Evolutionary conservation across 2,797 vertebrate genomes (phyloP), one percentile per base, ranked within the genome.

Genomic region (Arnoldichthys spilopterus): DNA sequence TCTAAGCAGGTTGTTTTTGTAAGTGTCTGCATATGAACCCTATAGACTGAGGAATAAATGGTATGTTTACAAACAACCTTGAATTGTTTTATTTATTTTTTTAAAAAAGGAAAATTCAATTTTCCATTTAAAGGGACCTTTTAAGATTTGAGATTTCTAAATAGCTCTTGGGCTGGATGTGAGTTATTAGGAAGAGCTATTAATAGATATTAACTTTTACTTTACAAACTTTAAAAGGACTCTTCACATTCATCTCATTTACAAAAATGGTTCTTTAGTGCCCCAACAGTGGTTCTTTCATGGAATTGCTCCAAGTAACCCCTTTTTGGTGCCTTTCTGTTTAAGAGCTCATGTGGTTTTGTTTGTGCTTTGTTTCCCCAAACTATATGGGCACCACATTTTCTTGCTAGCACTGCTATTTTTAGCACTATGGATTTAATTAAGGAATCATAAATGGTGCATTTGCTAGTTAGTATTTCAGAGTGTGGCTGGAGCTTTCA

Each of bases 391-490:
- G 54, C 34, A 7, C 63, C 28, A 70, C 18, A 51, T 56, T 56
- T 79, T 43, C 37, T 34, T 24, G 32, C 32, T 34, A 43, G 43
- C 26, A 13, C 43, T 24, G 64, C 69, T 80, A 76, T 80, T 80
- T 80, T 76, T 76, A 71, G 72, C 66, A 34, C 34, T 61, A 45
- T 62, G 45, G 78, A 76, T 80, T 80, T 76, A 80, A 80, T 75
- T 76, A 80, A 80, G 72, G 78, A 74, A 62, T 71, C 73, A 76
- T 76, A 80, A 80, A 71, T 80, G 67, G 73, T 61, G 66, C 72
- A 70, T 80, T 80, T 75, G 66, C 70, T 47, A 79, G 77, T 80
- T 79, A 54, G 70, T 54, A 81, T 80, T 78, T 83, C 71, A 56
- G 53, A 76, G 51, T 73, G 67, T 79, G 74, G 68, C 49, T 70